Conservation (phyloP, 2,113 vertebrate genomes). For the rat (Rattus norvegicus) region DNA sequence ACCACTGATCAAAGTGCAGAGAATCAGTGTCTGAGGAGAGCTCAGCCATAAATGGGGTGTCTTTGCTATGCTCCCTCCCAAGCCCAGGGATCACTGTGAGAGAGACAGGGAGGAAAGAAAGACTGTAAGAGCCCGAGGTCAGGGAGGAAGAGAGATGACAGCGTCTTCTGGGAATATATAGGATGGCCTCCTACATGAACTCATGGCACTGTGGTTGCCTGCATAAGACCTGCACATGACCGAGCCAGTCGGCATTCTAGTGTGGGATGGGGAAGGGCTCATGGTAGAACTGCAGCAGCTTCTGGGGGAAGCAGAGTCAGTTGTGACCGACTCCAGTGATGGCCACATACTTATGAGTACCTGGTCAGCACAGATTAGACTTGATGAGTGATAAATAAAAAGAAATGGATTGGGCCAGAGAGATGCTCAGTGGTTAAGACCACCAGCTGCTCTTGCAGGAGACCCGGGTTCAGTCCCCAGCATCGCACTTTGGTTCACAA, state of each 20-base stretch:
- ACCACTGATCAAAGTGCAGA: neutral
- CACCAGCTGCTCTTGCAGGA: neutral
- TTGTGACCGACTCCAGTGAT: too few relatives aligned
- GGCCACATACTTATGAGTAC: neutral
- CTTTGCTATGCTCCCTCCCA: neutral
- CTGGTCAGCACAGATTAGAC: neutral
- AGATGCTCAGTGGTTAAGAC: neutral
- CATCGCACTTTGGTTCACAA: neutral
- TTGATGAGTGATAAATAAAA: neutral
- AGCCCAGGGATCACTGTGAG: neutral
- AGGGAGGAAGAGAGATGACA: neutral
- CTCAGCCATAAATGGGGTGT: neutral
- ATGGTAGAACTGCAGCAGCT: neutral
- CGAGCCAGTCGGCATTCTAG: neutral
- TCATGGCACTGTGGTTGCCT: neutral
- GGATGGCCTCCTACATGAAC: too few relatives aligned
- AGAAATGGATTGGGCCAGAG: neutral
- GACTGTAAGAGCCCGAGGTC: neutral
- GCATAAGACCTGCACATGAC: neutral
- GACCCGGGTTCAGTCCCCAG: neutral
- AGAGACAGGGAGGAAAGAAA: neutral
- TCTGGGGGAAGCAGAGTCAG: neutral
- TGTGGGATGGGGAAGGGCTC: too few relatives aligned
- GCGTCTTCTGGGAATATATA: neutral
- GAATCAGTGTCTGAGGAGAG: too few relatives aligned